Evolutionary conservation across 2,888 invertebrate species (phyloP), one percentile per base, ranked within the genome.

Genomic region (Melitaea athalia): DNA sequence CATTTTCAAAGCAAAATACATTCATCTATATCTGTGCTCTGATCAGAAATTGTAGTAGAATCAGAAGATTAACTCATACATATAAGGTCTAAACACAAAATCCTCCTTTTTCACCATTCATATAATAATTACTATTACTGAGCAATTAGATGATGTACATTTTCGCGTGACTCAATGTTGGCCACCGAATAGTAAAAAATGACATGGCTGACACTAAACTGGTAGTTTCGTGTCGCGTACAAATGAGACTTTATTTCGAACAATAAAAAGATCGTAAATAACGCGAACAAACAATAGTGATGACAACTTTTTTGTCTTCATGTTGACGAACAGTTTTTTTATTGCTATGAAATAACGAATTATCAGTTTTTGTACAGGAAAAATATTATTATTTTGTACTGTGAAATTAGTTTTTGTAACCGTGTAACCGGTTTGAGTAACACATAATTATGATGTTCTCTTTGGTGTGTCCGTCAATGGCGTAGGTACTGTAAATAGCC

Each of bases 261-360:
- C 67, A 72, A 71, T 72, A 67, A 71, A 73, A 43, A 50, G 64
- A 64, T 63, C 68, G 53, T 76, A 73, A 76, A 73, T 67, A 72
- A 74, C 55, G 45, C 11, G 64, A 72, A 60, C 69, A 74, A 70
- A 72, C 67, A 73, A 72, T 72, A 70, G 68, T 57, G 57, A 57
- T 15, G 57, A 57, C 57, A 57, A 57, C 57, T 57, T 57, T 57
- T 57, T 15, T 57, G 38, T 57, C 57, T 57, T 57, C 42, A 42
- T 57, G 57, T 57, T 42, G 42, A 57, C 57, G 57, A 42, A 42
- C 38, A 57, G 33, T 57, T 55, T 70, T 24, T 72, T 70, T 67
- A 69, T 64, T 65, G 64, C 65, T 55, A 59, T 52, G 61, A 33
- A 67, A 66, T 57, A 67, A 69, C 68, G 66, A 71, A 50, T 71